Base-by-base conservation (phyloP, 2,113 vertebrate genomes). In the Cyanocitta stelleri region DNA sequence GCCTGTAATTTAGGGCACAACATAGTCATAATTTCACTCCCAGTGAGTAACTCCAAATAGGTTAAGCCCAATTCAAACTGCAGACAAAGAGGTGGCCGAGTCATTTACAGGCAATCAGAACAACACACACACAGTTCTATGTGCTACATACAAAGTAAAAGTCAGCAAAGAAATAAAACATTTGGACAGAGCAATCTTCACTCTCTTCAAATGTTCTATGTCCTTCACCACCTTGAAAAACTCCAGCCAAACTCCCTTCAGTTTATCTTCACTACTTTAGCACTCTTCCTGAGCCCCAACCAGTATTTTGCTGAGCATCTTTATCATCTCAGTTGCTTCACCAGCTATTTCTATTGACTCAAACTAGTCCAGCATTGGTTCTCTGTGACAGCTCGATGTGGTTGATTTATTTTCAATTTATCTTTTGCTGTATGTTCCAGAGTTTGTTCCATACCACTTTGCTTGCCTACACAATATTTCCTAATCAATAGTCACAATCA, bases 1-100 rank as follows among this genome's bases (percentile, higher is more conserved):
- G 68, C 49, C 93, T 92, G 56, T 90, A 89, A 94, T 93, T 94
- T 72, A 94, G 87, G 68, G 48, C 37, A 81, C 44, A 71, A 87
- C 35, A 29, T 0, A 69, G 52, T 35, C 46, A 24, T 86, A 67
- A 90, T 76, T 81, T 44, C 72, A 75, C 29, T 85, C 52, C 41
- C 59, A 55, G 32, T 59, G 85, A 96, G 82, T 93, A 89, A 94
- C 51, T 51, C 82, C 67, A 73, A 96, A 68, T 43, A 87, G 76
- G 79, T 54, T 81, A 93, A 90, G 39, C 35, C 27, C 64, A 74
- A 58, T n/a, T 85, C 56, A 75, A 86, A 91, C n/a, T 78, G 83
- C 73, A 93, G 69, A 68, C 79, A 92, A 61, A 84, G 80, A 87
- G 32, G 23, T 44, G 61, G 37, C 73, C 6, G 0, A 89, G 44